Evolutionary conservation across 2,888 invertebrate genomes (phyloP).

Genomic region (Protodeltote pygarga): DNA sequence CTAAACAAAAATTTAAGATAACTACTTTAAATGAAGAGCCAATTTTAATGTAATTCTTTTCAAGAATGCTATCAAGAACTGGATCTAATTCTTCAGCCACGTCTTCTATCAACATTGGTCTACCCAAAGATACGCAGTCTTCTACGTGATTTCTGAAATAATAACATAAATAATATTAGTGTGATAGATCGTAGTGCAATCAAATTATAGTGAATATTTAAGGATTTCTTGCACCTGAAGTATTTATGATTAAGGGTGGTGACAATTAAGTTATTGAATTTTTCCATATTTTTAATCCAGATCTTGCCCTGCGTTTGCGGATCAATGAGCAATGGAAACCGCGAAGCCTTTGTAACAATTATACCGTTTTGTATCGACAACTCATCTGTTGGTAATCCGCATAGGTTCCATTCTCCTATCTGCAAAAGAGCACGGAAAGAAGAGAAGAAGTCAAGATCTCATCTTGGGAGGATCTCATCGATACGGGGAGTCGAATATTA

Average conservation of each 20-base stretch:
- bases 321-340: conserved; percentile 95
- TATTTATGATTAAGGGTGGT: conserved; percentile 89
- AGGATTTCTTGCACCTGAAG: conserved; percentile 83
- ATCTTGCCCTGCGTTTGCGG: conserved; percentile 97
- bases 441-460: too few relatives aligned
- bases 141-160: conserved; percentile 91
- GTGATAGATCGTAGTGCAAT: too few relatives aligned
- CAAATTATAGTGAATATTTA: too few relatives aligned
- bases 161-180: too few relatives aligned
- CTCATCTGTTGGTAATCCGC: conserved; percentile 96
- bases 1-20: too few relatives aligned
- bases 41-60: conserved; percentile 94
- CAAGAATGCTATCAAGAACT: conserved; percentile 93
- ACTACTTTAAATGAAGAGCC: conserved; percentile 93
- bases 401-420: conserved; percentile 96
- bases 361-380: conserved; percentile 96
- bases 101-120: conserved; percentile 95
- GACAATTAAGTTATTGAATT: conserved; percentile 89
- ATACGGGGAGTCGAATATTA: too few relatives aligned
- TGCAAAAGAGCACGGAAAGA: too few relatives aligned
- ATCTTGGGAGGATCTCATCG: too few relatives aligned
- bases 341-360: conserved; percentile 93
- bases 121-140: conserved; percentile 92
- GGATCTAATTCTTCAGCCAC: conserved; percentile 95
- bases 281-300: conserved; percentile 96